Conservation (phyloP, 2,113 vertebrate genomes). For the Sminthopsis crassicaudata region DNA sequence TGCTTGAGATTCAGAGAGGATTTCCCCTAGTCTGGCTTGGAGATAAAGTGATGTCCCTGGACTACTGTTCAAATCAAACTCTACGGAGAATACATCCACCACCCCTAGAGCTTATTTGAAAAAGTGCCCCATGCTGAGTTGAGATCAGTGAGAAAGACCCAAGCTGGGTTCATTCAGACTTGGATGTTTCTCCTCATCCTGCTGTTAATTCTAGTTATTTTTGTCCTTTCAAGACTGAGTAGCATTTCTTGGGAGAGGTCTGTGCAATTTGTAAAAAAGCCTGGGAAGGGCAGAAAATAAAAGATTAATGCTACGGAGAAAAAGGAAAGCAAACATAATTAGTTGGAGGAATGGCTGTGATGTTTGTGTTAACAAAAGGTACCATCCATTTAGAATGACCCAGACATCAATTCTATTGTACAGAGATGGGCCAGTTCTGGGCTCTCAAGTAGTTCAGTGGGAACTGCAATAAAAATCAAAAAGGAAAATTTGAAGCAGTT, state of each 20-base stretch:
- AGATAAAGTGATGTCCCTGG: conserved; percentile 71
- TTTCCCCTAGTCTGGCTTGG: conserved; percentile 57
- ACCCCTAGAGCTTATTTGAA: conserved; percentile 77
- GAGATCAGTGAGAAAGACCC: conserved; percentile 73
- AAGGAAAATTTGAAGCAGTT: conserved; percentile 43
- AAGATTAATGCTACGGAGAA: conserved; percentile 45
- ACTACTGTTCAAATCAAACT: conserved; percentile 75
- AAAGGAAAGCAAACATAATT: conserved; percentile 53
- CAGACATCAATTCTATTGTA: conserved; percentile 55
- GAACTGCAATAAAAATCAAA: conserved; percentile 26
- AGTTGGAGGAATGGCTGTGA: conserved; percentile 2
- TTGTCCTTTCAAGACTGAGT: conserved; percentile 64
- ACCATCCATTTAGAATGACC: conserved; percentile 20
- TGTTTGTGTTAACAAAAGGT: conserved; percentile 51
- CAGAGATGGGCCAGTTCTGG: conserved; percentile 64
- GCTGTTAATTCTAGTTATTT: conserved; percentile 62
- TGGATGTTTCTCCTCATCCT: conserved; percentile 58
- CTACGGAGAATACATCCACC: conserved; percentile 65
- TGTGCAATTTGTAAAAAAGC: conserved; percentile 63
- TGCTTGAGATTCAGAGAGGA: conserved; percentile 75
- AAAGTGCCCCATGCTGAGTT: conserved; percentile 70
- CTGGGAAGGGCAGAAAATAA: conserved; percentile 42
- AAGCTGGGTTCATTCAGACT: conserved; percentile 67
- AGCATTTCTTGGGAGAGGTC: conserved; percentile 59
- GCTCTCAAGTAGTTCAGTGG: conserved; percentile 41